A percentile compares a stretch with the other conserved stretches of the same genome.
Conservation (phyloP, 2,113 vertebrate genomes). For the Haliaeetus leucogaster region DNA sequence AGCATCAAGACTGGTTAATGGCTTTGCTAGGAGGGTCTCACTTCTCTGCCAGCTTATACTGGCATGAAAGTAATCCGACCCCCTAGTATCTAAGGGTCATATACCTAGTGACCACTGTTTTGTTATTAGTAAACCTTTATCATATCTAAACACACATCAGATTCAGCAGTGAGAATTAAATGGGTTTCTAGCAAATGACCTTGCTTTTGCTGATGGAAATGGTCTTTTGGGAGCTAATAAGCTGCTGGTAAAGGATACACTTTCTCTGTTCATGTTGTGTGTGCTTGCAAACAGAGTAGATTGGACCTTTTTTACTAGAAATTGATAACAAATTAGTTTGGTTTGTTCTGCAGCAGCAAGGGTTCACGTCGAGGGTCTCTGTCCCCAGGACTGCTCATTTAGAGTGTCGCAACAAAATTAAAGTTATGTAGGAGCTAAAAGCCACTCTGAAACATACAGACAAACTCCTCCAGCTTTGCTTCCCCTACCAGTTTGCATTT, state of each 20-base stretch:
- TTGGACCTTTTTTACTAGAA: neutral
- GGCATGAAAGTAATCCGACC: neutral
- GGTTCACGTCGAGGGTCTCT: neutral
- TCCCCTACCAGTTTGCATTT: rapidly evolving
- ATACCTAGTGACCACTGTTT: neutral
- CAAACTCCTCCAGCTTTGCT: neutral
- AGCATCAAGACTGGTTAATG: neutral
- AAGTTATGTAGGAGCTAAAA: neutral
- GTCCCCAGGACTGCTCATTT: neutral
- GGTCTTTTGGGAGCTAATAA: neutral
- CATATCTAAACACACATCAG: neutral
- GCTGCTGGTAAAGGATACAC: neutral
- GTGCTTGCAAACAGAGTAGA: neutral
- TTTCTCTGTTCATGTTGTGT: neutral
- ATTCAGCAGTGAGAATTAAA: neutral
- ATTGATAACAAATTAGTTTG: neutral
- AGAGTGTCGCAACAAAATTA: neutral
- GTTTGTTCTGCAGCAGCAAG: neutral
- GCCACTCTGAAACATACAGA: neutral
- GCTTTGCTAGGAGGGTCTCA: neutral
- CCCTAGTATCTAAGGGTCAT: neutral
- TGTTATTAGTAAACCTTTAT: neutral
- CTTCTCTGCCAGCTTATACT: neutral
- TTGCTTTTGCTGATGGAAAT: neutral
- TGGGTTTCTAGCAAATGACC: neutral